Conservation (phyloP, 2,113 vertebrate genomes). For the Xiphias gladius region DNA sequence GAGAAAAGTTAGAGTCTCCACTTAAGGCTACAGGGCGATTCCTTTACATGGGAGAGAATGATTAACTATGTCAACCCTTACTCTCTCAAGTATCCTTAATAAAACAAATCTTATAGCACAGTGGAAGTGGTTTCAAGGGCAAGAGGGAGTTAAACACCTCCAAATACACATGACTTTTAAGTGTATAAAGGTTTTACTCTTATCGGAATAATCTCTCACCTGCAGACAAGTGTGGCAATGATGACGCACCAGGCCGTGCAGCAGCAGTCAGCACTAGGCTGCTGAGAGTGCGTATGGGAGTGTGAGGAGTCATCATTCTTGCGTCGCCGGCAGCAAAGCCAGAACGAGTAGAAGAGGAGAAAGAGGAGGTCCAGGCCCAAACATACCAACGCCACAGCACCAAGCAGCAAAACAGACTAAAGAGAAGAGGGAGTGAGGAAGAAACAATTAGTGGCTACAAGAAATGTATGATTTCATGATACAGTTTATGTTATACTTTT, state of each 20-base stretch:
- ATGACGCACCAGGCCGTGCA: conserved; percentile 99
- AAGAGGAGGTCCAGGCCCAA: conserved; percentile 95
- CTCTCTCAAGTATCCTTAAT: neutral
- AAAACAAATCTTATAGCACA: neutral
- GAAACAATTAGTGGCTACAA: conserved; percentile 3
- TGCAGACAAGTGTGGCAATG: conserved; percentile 97
- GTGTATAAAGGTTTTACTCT: neutral
- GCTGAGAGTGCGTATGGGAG: conserved; percentile 79
- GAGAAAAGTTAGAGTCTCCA: neutral
- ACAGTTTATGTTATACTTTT: neutral
- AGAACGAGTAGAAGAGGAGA: conserved; percentile 97
- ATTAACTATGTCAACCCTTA: neutral
- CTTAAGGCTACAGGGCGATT: neutral
- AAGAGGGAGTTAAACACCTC: neutral
- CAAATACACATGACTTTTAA: neutral
- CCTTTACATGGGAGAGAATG: neutral
- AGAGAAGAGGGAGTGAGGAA: neutral
- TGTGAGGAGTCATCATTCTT: conserved; percentile 86
- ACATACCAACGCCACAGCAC: conserved; percentile 89
- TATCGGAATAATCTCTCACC: conserved; percentile 81
- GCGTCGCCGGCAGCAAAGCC: conserved; percentile 96
- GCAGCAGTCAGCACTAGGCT: conserved; percentile 94
- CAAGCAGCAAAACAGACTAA: conserved; percentile 93
- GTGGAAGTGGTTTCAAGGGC: neutral
- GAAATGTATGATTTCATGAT: neutral